Conservation (phyloP, 2,113 vertebrate species). For the Boulengeromyrus knoepffleri region DNA sequence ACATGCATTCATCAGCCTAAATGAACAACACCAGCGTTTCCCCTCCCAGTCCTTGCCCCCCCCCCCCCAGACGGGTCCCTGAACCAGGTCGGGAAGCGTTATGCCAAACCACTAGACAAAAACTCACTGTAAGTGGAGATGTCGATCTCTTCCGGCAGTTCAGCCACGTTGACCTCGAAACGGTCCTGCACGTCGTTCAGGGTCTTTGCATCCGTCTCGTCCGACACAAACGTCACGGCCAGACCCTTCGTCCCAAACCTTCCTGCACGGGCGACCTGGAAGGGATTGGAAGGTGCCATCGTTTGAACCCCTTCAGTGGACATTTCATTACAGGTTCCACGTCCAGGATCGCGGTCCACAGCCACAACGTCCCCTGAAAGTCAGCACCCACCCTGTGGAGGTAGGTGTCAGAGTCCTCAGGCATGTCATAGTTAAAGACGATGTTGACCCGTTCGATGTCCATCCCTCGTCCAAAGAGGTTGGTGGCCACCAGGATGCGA, state of each 20-base stretch:
- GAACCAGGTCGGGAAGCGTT: neutral
- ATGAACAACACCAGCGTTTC: neutral
- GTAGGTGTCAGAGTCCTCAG: conserved; percentile 80
- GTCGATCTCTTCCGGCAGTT: conserved; percentile 80
- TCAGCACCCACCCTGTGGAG: conserved; percentile 67
- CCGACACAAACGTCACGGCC: conserved; percentile 78
- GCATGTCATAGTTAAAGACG: conserved; percentile 86
- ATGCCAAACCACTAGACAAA: neutral
- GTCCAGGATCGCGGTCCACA: neutral
- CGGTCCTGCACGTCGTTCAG: conserved; percentile 81
- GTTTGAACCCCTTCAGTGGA: neutral
- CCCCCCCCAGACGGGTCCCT: neutral
- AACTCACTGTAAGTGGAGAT: conserved; percentile 81
- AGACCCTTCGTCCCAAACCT: conserved; percentile 81
- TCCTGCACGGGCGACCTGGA: conserved; percentile 76
- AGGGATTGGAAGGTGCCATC: neutral
- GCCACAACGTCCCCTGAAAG: neutral
- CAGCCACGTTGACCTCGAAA: conserved; percentile 82
- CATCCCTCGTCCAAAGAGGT: conserved; percentile 85
- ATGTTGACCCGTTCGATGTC: conserved; percentile 85
- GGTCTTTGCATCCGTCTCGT: conserved; percentile 73
- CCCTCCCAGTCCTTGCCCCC: neutral
- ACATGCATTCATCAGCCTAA: neutral
- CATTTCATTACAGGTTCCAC: neutral
- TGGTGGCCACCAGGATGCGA: conserved; percentile 78